These are phyloP conservation scores for Hyperoodon ampullatus DNA, from an alignment of 2,113 vertebrate species.

Conservation along the genomic window DNA sequence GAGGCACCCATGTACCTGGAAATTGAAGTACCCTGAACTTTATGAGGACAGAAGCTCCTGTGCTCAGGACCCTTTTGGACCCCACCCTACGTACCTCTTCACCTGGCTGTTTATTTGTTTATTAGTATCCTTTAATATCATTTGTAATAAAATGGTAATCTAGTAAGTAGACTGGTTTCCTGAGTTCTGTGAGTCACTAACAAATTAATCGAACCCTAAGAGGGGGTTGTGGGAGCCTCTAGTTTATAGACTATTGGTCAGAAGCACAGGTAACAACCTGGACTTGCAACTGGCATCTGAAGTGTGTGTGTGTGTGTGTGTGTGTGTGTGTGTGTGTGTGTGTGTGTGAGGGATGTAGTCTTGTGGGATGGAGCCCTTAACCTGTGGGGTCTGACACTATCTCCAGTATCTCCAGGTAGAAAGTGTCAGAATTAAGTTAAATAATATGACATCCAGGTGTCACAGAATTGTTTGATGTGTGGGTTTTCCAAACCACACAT, in stretches of 20 bases:
- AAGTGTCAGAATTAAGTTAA: background rate
- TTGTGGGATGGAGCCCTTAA: background rate
- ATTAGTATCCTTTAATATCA: background rate
- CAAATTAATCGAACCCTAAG: background rate
- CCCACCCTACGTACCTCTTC: background rate
- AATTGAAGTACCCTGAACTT: too few relatives aligned
- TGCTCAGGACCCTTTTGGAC: background rate
- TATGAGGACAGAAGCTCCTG: background rate
- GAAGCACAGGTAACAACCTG: background rate
- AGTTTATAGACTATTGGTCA: background rate
- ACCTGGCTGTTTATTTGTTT: background rate
- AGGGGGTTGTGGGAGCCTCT: background rate
- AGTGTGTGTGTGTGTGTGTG: rapidly evolving
- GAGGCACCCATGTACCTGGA: background rate
- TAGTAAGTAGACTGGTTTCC: background rate
- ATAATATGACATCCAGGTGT: too few relatives aligned
- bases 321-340: background rate
- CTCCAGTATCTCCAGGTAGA: background rate
- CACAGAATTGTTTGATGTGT: background rate
- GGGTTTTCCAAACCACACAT: background rate
- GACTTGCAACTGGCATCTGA: background rate
- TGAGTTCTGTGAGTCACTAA: background rate
- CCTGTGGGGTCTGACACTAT: background rate
- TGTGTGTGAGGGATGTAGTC: too few relatives aligned
- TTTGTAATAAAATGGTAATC: background rate